phyloP scores from a whole-genome alignment of 2,888 invertebrate species.

The Sinotaia quadrata region DNA sequence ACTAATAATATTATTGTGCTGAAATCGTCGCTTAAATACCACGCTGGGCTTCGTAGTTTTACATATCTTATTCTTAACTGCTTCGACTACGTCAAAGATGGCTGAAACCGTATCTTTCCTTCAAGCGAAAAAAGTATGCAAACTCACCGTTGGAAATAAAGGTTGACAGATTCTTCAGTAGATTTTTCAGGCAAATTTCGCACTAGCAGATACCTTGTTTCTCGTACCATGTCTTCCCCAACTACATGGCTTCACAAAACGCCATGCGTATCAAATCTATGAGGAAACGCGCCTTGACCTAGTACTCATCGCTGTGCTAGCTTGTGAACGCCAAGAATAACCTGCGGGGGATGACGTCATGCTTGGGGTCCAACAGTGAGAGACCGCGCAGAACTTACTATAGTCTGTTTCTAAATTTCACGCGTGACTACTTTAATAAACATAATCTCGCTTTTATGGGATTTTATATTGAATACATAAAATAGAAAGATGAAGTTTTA shows the following conservation, averaged over 20 bases:
- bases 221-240: constrained; percentile 89
- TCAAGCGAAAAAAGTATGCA: not conserved
- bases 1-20: no score
- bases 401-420: constrained; percentile 39
- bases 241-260: constrained; percentile 47
- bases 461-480: no score
- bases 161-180: constrained; percentile 96
- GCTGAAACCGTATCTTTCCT: not conserved
- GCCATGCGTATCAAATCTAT: constrained; percentile 34
- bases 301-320: constrained; percentile 28
- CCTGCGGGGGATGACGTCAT: constrained; percentile 31
- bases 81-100: constrained; percentile 13
- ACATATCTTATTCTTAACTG: no score
- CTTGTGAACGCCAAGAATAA: constrained; percentile 30
- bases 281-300: constrained; percentile 31
- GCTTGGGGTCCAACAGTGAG: constrained; percentile 19
- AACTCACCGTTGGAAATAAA: constrained; percentile 95
- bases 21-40: no score
- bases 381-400: constrained; percentile 22
- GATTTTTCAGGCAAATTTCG: constrained; percentile 99
- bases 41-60: no score
- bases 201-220: constrained; percentile 99
- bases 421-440: no score
- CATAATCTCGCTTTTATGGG: no score
- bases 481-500: no score